A percentile compares a stretch with the other conserved stretches of the same genome.
Conservation (phyloP, 2,888 invertebrate genomes). For the Hyalella azteca region DNA sequence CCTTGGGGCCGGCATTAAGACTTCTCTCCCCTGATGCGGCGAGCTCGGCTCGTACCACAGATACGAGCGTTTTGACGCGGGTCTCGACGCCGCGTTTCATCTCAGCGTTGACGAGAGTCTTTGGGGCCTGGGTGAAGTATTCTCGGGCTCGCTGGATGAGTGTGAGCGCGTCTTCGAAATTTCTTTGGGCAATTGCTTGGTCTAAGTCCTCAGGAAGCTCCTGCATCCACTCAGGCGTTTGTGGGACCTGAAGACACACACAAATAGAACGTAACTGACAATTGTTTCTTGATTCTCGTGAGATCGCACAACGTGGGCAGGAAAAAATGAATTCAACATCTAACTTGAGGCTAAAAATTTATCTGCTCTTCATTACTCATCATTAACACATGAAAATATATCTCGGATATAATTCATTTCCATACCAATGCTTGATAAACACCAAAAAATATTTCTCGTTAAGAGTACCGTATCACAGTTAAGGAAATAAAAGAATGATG, state of each 20-base stretch:
- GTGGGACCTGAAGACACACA: conserved; percentile 29
- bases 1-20: conserved; percentile 85
- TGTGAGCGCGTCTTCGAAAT: conserved; percentile 89
- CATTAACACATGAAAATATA: too few species aligned
- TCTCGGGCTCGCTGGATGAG: conserved; percentile 72
- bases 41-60: conserved; percentile 85
- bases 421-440: too few species aligned
- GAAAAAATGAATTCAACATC: too few species aligned
- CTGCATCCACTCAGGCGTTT: conserved; percentile 82
- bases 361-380: too few species aligned
- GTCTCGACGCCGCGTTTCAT: conserved; percentile 72
- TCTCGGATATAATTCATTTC: too few species aligned
- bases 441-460: too few species aligned
- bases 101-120: conserved; percentile 49
- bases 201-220: conserved; percentile 94
- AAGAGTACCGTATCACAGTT: too few species aligned
- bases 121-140: conserved; percentile 54
- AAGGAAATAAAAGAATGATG: too few species aligned
- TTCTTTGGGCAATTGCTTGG: conserved; percentile 91
- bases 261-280: too few species aligned
- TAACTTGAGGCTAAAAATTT: too few species aligned
- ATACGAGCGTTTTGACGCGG: conserved; percentile 78
- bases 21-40: conserved; percentile 81
- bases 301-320: too few species aligned
- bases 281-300: too few species aligned